Evolutionary conservation across 2,113 vertebrate species (phyloP).

Genomic region (Scomber colias): DNA sequence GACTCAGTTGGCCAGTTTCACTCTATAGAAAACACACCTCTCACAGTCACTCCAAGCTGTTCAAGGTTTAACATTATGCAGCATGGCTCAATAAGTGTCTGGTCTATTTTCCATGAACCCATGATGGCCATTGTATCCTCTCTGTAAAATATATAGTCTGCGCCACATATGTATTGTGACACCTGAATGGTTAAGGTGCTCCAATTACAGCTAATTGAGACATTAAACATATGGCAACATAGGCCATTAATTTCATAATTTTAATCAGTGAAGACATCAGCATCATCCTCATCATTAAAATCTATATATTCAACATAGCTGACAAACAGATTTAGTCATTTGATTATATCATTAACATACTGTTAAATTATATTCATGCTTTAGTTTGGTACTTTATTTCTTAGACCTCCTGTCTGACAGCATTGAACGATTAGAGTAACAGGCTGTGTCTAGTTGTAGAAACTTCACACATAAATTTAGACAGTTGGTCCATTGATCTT

Average conservation of each 20-base stretch:
- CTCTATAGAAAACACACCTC: constrained; percentile 43
- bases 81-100: constrained; percentile 8
- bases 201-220: constrained; percentile 17
- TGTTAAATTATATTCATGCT: neutral
- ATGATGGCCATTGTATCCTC: constrained; percentile 20
- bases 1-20: constrained; percentile 41
- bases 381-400: constrained; percentile 2
- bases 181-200: constrained; percentile 26
- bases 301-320: neutral
- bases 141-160: constrained; percentile 10
- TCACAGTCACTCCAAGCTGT: constrained; percentile 24
- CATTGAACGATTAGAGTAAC: constrained; percentile 57
- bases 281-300: neutral
- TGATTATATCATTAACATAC: neutral
- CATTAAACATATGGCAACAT: constrained; percentile 11
- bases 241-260: constrained; percentile 21
- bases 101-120: neutral
- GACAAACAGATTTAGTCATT: neutral
- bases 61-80: constrained; percentile 22
- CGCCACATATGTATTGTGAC: constrained; percentile 5
- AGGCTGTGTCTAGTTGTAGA: constrained; percentile 27
- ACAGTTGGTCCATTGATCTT: constrained; percentile 52
- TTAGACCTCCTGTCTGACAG: neutral
- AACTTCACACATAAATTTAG: constrained; percentile 44
- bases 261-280: constrained; percentile 3